Evolutionary conservation across 2,797 vertebrate genomes (phyloP).

Genomic region (Cichlasoma orientale): DNA sequence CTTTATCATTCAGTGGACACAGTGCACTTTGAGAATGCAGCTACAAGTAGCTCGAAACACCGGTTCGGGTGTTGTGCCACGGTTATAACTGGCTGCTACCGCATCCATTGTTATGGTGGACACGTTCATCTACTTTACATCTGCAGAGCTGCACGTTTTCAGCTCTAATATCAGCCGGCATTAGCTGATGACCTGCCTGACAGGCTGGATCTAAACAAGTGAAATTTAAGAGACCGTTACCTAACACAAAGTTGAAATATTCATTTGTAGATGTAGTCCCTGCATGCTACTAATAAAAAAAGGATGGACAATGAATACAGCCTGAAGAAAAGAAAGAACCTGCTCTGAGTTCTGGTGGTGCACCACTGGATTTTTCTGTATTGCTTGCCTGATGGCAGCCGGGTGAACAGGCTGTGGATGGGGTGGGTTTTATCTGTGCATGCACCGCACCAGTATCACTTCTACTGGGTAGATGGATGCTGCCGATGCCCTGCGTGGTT

Average conservation of each 20-base stretch:
- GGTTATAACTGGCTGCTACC: neutral
- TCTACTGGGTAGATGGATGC: neutral
- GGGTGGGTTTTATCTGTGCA: neutral
- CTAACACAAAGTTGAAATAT: neutral
- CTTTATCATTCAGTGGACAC: neutral
- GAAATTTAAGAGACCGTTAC: neutral
- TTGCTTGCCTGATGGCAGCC: neutral
- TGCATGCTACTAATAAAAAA: neutral
- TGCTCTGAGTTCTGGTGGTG: no score
- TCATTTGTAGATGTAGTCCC: neutral
- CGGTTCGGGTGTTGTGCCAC: neutral
- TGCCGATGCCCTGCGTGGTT: neutral
- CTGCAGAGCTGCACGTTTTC: neutral
- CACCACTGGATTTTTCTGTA: neutral
- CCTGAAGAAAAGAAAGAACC: neutral
- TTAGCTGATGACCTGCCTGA: neutral
- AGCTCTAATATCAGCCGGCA: fast-evolving
- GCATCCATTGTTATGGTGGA: neutral
- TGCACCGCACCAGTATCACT: neutral
- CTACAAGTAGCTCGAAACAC: neutral
- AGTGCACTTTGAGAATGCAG: neutral
- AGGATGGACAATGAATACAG: neutral
- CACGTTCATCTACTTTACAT: neutral
- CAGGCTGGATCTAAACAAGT: neutral
- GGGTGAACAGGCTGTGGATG: neutral